Conservation (phyloP, 2,888 invertebrate genomes). For the Sylvicola cinctus region DNA sequence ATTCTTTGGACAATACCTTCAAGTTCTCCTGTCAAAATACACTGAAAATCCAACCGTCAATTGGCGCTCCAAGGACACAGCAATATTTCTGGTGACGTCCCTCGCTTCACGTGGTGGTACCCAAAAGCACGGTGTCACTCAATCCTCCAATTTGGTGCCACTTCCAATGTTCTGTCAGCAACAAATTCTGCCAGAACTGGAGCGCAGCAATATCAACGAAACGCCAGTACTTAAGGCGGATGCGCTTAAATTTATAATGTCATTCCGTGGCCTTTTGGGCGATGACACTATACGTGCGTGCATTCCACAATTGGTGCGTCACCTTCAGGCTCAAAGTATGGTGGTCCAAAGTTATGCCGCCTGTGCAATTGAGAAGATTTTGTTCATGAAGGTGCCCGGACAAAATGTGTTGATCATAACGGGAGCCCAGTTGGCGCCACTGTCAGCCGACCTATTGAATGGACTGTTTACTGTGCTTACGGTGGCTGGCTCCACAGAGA, state of each 20-base stretch:
- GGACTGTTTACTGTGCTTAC: constrained; percentile 59
- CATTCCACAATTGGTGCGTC: constrained; percentile 58
- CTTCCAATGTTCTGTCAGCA: constrained; percentile 72
- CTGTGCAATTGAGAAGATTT: constrained; percentile 70
- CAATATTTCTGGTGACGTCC: constrained; percentile 88
- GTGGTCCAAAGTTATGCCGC: constrained; percentile 95
- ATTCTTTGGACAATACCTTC: constrained; percentile 72
- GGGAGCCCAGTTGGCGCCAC: constrained; percentile 38
- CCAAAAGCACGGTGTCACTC: constrained; percentile 76
- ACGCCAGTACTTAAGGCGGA: constrained; percentile 89
- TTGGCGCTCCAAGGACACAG: constrained; percentile 93
- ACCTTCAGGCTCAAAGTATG: constrained; percentile 52
- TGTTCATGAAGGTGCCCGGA: constrained; percentile 47
- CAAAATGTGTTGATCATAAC: constrained; percentile 32
- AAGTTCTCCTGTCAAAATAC: constrained; percentile 50
- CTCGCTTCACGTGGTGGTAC: constrained; percentile 80
- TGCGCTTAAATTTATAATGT: constrained; percentile 89
- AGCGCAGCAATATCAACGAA: constrained; percentile 55
- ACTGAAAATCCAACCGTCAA: constrained; percentile 47
- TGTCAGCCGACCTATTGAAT: constrained; percentile 45
- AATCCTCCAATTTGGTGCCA: constrained; percentile 76
- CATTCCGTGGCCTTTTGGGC: constrained; percentile 78
- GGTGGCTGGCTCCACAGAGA: constrained; percentile 60
- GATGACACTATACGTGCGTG: constrained; percentile 51
- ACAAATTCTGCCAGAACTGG: constrained; percentile 73